Evolutionary conservation across 2,797 vertebrate species (phyloP).

Genomic region (Chaunax sp.): DNA sequence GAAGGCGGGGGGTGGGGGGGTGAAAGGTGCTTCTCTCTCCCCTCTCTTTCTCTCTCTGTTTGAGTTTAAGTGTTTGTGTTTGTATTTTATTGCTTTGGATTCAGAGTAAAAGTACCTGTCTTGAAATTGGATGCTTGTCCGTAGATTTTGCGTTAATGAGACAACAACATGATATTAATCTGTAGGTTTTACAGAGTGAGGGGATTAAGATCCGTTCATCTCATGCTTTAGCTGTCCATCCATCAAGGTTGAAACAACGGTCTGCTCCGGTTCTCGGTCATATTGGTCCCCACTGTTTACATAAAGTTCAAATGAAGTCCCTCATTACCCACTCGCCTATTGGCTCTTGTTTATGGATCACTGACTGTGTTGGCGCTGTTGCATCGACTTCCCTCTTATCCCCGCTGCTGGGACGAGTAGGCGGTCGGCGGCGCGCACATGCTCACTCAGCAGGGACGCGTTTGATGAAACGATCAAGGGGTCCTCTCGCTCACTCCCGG

Average conservation of each 20-base stretch:
- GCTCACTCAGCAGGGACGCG: conserved; percentile 61
- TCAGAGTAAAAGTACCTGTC: conserved; percentile 36
- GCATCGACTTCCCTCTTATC: conserved; percentile 68
- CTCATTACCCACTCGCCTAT: conserved; percentile 70
- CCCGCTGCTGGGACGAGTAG: conserved; percentile 62
- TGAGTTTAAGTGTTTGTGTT: conserved; percentile 70
- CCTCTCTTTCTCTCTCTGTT: conserved; percentile 46
- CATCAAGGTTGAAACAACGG: no score
- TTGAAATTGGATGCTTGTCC: conserved; percentile 33
- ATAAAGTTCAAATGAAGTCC: conserved; percentile 72
- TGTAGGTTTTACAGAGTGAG: not conserved
- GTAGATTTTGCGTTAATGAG: conserved; percentile 19
- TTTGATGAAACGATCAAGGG: conserved; percentile 84
- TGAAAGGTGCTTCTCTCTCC: conserved; percentile 66
- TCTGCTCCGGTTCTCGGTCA: no score
- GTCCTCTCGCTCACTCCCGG: conserved; percentile 65
- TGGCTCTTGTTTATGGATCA: conserved; percentile 75
- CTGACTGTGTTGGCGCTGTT: conserved; percentile 65
- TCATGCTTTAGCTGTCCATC: conserved; percentile 11
- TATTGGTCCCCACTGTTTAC: conserved; percentile 23
- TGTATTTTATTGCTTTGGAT: conserved; percentile 40
- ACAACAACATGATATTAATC: not conserved
- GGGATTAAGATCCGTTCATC: conserved; percentile 10
- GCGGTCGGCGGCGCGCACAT: conserved; percentile 64
- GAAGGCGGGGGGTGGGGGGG: conserved; percentile 40